phyloP scores from a whole-genome alignment of 2,888 invertebrate species.

The Celastrina argiolus region DNA sequence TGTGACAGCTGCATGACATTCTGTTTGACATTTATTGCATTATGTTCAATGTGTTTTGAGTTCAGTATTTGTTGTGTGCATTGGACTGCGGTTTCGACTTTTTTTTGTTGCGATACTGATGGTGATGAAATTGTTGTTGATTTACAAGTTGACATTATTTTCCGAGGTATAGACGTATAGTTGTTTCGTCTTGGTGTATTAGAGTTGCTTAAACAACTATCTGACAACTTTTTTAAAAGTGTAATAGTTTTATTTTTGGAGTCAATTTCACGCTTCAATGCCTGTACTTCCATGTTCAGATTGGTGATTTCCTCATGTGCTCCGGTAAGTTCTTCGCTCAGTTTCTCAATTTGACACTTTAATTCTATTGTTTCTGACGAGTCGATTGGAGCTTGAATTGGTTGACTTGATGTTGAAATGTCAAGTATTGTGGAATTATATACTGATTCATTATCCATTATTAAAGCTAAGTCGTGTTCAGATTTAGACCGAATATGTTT shows the following conservation, averaged over 20 bases:
- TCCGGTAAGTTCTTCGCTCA: background rate
- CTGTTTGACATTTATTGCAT: background rate
- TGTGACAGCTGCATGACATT: background rate
- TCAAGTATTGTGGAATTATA: background rate
- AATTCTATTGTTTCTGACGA: background rate
- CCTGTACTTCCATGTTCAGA: background rate
- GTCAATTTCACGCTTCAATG: background rate
- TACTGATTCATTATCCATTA: background rate
- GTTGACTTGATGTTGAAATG: constrained; percentile 1
- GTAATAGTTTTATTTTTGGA: background rate
- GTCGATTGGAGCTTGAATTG: background rate
- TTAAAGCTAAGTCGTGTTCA: background rate
- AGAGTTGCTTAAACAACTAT: background rate
- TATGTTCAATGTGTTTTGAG: no score
- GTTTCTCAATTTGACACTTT: background rate
- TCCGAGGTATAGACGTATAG: background rate
- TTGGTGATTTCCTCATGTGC: background rate
- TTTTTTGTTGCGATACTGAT: background rate
- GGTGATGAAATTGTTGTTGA: background rate
- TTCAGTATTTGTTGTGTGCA: background rate
- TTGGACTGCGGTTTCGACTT: background rate
- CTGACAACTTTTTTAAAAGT: background rate
- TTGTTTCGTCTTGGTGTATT: background rate
- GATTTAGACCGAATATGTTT: background rate
- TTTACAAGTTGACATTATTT: background rate